Percentiles rank a stretch among this genome's conserved stretches.
These are phyloP conservation scores for Cyprinus carpio DNA, from an alignment of 2,113 vertebrate genomes.

Conservation along the genomic window DNA sequence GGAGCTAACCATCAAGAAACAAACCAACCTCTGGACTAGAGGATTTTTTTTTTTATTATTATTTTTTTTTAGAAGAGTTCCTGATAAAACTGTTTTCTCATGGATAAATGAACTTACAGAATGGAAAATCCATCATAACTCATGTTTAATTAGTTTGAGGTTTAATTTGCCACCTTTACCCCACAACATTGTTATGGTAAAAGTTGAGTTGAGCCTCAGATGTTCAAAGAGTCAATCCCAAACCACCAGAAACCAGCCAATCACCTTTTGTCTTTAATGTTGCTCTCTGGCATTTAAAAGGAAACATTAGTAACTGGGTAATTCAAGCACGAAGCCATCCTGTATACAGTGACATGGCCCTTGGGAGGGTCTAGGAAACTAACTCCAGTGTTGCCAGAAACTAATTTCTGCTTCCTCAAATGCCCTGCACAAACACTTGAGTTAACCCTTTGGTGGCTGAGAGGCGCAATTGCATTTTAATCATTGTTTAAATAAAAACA, in stretches of 20 bases:
- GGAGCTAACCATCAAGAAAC: background rate
- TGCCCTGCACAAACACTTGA: background rate
- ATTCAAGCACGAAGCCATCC: conserved; percentile 2
- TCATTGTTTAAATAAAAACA: background rate
- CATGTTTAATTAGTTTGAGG: background rate
- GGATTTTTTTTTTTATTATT: no score
- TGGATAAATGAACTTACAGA: background rate
- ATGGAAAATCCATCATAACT: background rate
- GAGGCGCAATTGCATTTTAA: conserved; percentile 35
- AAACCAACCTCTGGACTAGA: background rate
- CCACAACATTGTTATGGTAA: background rate
- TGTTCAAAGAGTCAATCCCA: conserved; percentile 17
- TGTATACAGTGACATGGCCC: conserved; percentile 35
- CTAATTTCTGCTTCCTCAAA: conserved; percentile 27
- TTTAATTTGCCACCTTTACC: no score
- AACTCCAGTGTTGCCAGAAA: conserved; percentile 20
- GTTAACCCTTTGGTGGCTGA: conserved; percentile 32
- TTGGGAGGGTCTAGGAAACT: conserved; percentile 42
- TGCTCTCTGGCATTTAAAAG: conserved; percentile 45
- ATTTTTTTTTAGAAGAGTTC: background rate
- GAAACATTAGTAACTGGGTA: conserved; percentile 37
- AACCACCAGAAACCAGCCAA: conserved; percentile 40
- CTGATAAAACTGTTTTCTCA: background rate
- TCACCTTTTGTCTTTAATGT: conserved; percentile 21
- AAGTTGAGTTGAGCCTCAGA: background rate